Evolutionary conservation across 1,140 invertebrate species (phyloP).

Genomic region (Idris sp.): DNA sequence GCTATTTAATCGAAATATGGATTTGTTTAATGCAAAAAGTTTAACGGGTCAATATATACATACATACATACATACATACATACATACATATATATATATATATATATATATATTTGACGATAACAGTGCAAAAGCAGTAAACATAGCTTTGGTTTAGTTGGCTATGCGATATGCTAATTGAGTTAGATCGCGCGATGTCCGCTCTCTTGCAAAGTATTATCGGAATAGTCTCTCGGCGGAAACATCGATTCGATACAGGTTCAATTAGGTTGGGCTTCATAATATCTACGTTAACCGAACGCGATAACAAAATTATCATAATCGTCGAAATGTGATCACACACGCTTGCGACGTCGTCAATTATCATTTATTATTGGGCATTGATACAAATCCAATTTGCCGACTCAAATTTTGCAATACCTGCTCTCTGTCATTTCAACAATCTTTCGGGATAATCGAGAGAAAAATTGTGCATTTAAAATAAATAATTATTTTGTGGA

Average conservation of each 20-base stretch:
- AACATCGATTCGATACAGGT: slow-evolving; percentile 60
- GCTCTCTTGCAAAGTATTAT: slow-evolving; percentile 54
- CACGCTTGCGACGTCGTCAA: slow-evolving; percentile 33
- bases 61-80: too few species aligned
- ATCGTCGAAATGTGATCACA: slow-evolving; percentile 51
- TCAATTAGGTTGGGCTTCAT: slow-evolving; percentile 61
- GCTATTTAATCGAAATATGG: slow-evolving; percentile 26
- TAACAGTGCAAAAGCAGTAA: slow-evolving; percentile 30
- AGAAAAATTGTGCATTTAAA: too few species aligned
- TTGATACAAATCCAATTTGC: slow-evolving; percentile 9
- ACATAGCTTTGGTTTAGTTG: slow-evolving; percentile 31
- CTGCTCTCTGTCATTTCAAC: too few species aligned
- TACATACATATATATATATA: too few species aligned
- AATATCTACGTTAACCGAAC: slow-evolving; percentile 61
- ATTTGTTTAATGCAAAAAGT: slow-evolving; percentile 38
- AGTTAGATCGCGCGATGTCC: slow-evolving; percentile 55
- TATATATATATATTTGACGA: slow-evolving; percentile 52
- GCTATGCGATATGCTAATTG: slow-evolving; percentile 57
- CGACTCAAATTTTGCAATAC: too few species aligned
- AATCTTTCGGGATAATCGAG: too few species aligned
- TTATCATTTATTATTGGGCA: slow-evolving; percentile 55
- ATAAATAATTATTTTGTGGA: too few species aligned
- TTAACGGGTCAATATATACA: too few species aligned
- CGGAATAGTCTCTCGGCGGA: slow-evolving; percentile 27
- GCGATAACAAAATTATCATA: slow-evolving; percentile 60